Base-by-base conservation (phyloP, 1,140 invertebrate species). In the Sitophilus oryzae region DNA sequence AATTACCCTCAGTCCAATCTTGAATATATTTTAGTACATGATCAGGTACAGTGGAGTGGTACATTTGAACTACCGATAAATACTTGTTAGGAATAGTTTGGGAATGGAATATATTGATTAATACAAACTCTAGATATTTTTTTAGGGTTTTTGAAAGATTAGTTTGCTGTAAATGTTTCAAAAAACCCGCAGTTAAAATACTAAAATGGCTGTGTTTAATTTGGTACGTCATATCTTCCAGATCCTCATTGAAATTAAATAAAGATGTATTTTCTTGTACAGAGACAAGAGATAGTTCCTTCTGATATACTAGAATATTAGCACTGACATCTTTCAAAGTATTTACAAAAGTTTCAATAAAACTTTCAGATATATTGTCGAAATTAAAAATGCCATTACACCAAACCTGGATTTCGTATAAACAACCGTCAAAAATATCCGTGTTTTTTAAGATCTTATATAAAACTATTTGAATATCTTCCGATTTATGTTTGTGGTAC, bases 371-470 rank as follows among this genome's bases (percentile, higher is more conserved):
- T n/a, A 66, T 42, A 48, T 52, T 47, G 51, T 69, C 49, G 18
- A 75, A 51, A 38, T 60, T 35, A 4, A 59, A 62, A 21, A 78
- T 67, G 1, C 76, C 73, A 61, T 85, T 78, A 10, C 86, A 68
- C 77, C 85, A 81, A 48, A 86, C 74, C 64, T 84, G 76, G 23
- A 85, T 76, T 68, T 87, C 84, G 50, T 80, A 72, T 38, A 71
- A 69, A 60, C 75, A 78, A 20, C 73, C 75, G 64, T 83, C 77
- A 69, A 86, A 87, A 48, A 85, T 71, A 38, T 74, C 73, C 1
- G 78, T 80, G 30, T 76, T 78, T 57, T 72, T 76, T 21, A 88
- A 76, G 35, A 86, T 74, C 9, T 69, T 70, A 44, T 71, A 69
- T 19, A 83, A 64, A 63, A 65, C 74, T 56, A 66, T 74, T 62